phyloP scores from a whole-genome alignment of 2,888 invertebrate genomes.

The Unio pictorum region DNA sequence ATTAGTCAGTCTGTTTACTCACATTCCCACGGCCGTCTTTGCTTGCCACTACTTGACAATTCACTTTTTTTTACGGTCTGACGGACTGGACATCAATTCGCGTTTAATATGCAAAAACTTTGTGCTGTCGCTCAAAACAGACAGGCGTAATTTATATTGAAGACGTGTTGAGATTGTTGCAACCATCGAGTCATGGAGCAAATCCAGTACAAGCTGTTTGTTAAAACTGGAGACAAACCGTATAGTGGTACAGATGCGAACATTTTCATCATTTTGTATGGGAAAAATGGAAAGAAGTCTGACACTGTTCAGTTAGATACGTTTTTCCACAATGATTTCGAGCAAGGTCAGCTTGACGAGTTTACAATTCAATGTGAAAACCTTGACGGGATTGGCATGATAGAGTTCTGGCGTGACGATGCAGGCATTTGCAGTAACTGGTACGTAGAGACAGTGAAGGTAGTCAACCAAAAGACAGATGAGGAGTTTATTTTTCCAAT shows the following conservation, averaged over 20 bases:
- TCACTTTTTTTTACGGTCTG: too few species aligned
- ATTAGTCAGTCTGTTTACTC: too few species aligned
- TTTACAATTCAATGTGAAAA: conserved; percentile 51
- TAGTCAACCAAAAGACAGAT: conserved; percentile 40
- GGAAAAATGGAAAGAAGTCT: conserved; percentile 59
- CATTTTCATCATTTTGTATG: conserved; percentile 66
- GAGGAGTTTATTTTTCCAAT: conserved; percentile 66
- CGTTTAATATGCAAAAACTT: too few species aligned
- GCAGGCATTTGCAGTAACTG: conserved; percentile 66
- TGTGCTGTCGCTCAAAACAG: too few species aligned
- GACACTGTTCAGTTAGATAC: conserved; percentile 63
- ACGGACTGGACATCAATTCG: too few species aligned
- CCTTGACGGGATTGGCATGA: conserved; percentile 36
- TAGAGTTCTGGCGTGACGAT: conserved; percentile 69
- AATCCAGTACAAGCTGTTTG: conserved; percentile 56
- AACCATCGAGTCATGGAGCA: too few species aligned
- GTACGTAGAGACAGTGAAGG: conserved; percentile 66
- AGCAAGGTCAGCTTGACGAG: conserved; percentile 65
- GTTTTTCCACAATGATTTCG: conserved; percentile 61
- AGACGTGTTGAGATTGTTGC: too few species aligned
- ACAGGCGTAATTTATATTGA: too few species aligned
- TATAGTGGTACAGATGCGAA: conserved; percentile 70
- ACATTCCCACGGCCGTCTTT: too few species aligned
- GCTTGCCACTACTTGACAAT: too few species aligned
- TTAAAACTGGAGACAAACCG: conserved; percentile 71